Evolutionary conservation across 2,797 vertebrate species (phyloP).

Genomic region (Neosilurus mollespiculum): DNA sequence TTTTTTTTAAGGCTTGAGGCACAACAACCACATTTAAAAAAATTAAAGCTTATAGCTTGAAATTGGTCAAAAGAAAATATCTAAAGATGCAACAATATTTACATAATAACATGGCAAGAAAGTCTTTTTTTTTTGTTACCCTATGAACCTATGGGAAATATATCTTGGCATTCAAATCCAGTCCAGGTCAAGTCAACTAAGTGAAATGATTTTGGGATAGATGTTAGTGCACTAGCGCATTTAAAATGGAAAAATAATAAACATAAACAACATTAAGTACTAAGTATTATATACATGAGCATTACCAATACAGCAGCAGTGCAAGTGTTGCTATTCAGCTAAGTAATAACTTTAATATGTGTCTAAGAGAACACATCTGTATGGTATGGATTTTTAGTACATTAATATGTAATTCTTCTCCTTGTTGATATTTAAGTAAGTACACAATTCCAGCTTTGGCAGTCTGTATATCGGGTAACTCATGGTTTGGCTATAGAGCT

Average conservation of each 20-base stretch:
- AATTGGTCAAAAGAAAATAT: neutral
- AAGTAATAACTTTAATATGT: neutral
- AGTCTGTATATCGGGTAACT: neutral
- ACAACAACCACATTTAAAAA: neutral
- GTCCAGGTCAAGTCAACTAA: neutral
- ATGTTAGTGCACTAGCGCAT: neutral
- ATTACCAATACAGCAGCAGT: neutral
- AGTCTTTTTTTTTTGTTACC: too few species aligned
- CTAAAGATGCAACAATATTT: neutral
- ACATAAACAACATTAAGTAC: neutral
- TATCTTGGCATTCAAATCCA: neutral
- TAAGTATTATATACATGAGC: neutral
- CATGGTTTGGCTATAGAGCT: conserved; percentile 24
- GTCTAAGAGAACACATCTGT: neutral
- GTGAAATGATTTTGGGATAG: neutral
- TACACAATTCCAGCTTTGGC: conserved; percentile 26
- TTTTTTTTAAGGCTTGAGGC: too few species aligned
- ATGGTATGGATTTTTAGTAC: conserved; percentile 40
- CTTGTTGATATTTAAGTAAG: conserved; percentile 41
- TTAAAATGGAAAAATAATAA: neutral
- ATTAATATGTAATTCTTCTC: conserved; percentile 53
- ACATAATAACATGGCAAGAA: neutral
- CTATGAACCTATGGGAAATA: too few species aligned
- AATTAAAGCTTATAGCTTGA: neutral
- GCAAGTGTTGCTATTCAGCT: neutral